A percentile compares a stretch with the other conserved stretches of the same genome.
Conservation (phyloP, 2,888 invertebrate species). For the Harpagoxenus sublaevis region DNA sequence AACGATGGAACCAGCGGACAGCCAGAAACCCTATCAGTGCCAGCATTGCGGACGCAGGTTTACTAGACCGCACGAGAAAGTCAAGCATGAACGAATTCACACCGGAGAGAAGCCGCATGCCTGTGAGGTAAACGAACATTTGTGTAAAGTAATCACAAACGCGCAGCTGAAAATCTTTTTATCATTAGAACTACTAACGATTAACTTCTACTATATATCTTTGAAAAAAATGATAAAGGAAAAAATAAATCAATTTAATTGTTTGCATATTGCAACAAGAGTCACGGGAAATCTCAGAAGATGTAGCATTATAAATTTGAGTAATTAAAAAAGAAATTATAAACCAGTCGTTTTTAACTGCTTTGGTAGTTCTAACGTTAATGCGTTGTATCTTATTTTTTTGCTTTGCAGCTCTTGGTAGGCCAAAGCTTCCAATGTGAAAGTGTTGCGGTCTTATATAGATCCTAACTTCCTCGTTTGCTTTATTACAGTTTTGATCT, state of each 20-base stretch:
- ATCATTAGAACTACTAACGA: background rate
- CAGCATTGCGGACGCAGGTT: slow-evolving; percentile 91
- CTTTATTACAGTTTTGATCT: slow-evolving; percentile 8
- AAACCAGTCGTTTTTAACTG: background rate
- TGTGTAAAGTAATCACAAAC: background rate
- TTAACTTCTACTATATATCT: background rate
- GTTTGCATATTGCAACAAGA: background rate
- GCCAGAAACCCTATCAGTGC: slow-evolving; percentile 89
- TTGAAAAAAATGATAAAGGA: background rate
- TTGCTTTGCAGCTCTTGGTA: background rate
- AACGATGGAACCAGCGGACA: slow-evolving; percentile 61
- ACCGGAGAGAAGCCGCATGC: slow-evolving; percentile 93
- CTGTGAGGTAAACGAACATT: slow-evolving; percentile 87
- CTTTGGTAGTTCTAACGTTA: background rate
- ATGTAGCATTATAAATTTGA: background rate
- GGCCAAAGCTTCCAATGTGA: background rate
- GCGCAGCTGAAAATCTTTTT: background rate
- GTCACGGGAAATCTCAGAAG: background rate
- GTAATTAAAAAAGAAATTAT: background rate
- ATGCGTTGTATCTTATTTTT: background rate
- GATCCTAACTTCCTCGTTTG: background rate
- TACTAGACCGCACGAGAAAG: slow-evolving; percentile 92
- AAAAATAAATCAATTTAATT: background rate
- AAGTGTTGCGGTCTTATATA: background rate
- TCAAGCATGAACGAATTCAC: slow-evolving; percentile 94